Evolutionary conservation across 2,113 vertebrate species (phyloP), one percentile per base, ranked within the genome.

Genomic region (Chionodraco myersi): DNA sequence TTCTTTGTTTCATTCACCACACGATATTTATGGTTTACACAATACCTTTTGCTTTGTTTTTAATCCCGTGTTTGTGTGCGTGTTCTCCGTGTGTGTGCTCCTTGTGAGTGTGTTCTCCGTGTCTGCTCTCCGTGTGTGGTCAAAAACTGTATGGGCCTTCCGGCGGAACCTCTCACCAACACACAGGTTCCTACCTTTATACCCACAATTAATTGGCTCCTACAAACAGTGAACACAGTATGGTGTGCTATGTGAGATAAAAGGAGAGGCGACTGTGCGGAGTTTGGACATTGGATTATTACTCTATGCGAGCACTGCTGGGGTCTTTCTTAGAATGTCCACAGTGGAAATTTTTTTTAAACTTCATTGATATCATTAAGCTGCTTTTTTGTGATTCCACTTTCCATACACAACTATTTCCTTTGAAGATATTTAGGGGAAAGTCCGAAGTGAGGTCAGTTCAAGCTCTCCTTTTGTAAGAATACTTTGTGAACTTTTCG

Each of bases 221-320:
- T 21, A 10, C 36, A 78, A 80, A 60, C 49, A 23, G 74, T 0
- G 48, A 82, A 77, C 81, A 65, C 47, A 41, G 34, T 61, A 10
- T 67, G 69, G 12, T 52, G 75, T 56, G 71, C 48, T 56, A 14
- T 16, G 16, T 11, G 18, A 82, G 79, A 84, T 84, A 61, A 84
- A 86, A 86, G 77, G 79, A 80, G 69, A 77, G 47, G 57, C 26
- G 4, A 62, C 74, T 61, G 65, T 58, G 54, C 67, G 9, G 18
- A 72, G 68, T 62, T 48, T 36, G 23, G 84, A 58, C 77, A 75
- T 47, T 61, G n/a, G 79, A 86, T 83, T 83, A 83, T 79, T 62
- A 60, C 84, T 72, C 75, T 68, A 74, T 63, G 57, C 68, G 21
- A 77, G 60, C 61, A 10, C 49, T 16, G 53, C 66, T 48, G 21